Conservation (phyloP, 2,113 vertebrate genomes). For the Globicephala melas region DNA sequence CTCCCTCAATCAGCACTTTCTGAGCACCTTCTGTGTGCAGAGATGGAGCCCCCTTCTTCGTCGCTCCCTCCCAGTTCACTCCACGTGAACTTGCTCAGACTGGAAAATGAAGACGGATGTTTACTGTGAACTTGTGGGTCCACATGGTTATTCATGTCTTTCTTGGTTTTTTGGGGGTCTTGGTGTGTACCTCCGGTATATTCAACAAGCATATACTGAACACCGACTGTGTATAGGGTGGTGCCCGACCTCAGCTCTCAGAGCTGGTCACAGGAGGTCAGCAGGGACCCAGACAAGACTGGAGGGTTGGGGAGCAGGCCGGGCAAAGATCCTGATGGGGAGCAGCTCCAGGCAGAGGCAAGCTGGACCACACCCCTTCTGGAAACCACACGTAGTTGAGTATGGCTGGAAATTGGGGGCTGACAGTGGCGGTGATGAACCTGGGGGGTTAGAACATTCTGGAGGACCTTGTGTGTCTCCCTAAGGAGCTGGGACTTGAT, state of each 20-base stretch:
- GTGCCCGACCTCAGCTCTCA: background rate
- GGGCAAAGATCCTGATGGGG: accelerated
- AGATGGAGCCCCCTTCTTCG: too few species aligned
- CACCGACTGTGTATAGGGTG: too few species aligned
- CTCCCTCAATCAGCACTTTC: background rate
- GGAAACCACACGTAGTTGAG: accelerated
- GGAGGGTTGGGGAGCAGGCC: accelerated
- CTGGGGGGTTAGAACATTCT: background rate
- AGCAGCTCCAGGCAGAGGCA: background rate
- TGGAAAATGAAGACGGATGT: background rate
- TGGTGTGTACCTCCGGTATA: too few species aligned
- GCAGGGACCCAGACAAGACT: background rate
- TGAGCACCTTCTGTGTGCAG: background rate
- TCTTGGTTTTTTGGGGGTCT: background rate
- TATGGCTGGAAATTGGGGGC: background rate
- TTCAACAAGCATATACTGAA: accelerated
- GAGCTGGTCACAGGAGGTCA: background rate
- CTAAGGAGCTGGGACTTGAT: background rate
- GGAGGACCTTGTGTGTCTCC: background rate
- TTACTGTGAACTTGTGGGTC: accelerated
- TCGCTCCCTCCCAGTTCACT: background rate
- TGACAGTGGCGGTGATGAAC: background rate
- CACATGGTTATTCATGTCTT: accelerated
- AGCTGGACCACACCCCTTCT: accelerated
- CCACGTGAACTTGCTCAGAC: accelerated